Evolutionary conservation across 1,140 invertebrate species (phyloP), one percentile per base, ranked within the genome.

Genomic region (Tyrophagus putrescentiae): DNA sequence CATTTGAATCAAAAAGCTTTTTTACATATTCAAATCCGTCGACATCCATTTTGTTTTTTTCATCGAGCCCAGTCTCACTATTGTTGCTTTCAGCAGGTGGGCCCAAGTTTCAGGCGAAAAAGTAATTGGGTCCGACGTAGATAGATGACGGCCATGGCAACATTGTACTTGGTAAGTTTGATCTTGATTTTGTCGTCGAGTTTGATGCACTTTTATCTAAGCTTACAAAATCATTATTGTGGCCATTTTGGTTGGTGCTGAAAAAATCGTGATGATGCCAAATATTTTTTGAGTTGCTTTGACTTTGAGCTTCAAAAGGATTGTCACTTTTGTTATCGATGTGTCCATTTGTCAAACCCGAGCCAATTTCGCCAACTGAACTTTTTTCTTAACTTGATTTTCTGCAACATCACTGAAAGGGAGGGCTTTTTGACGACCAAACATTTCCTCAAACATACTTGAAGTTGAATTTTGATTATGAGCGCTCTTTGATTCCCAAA

Each of bases 341-440:
- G 31, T 7, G 45, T 13, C 45, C 45, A 48, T 48, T 48, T 18
- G 23, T 48, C 31, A 48, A 9, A 7, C 45, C 45, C 13, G 7
- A 13, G 18, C 18, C 18, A 48, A 18, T 48, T 48, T 48, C 45
- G 21, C 18, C 45, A 48, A 6, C 18, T 18, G 45, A n/a, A n/a
- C n/a, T n/a, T n/a, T n/a, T n/a, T n/a, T 48, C 23, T 48, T 18
- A 48, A 6, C 31, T 48, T 48, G 45, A 48, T 48, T 48, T 21
- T 25, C 31, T 6, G 18, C 23, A 48, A 6, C 7, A 9, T 48
- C 7, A 18, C 31, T 48, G 18, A 13, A 21, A 48, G 13, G 23
- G 31, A 25, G 13, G 21, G 36, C 21, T 13, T 39, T 39, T n/a
- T n/a, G n/a, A n/a, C n/a, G n/a, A n/a, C n/a, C n/a, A n/a, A 39